Conservation (phyloP, 2,888 invertebrate genomes). For the Desoria tigrina region DNA sequence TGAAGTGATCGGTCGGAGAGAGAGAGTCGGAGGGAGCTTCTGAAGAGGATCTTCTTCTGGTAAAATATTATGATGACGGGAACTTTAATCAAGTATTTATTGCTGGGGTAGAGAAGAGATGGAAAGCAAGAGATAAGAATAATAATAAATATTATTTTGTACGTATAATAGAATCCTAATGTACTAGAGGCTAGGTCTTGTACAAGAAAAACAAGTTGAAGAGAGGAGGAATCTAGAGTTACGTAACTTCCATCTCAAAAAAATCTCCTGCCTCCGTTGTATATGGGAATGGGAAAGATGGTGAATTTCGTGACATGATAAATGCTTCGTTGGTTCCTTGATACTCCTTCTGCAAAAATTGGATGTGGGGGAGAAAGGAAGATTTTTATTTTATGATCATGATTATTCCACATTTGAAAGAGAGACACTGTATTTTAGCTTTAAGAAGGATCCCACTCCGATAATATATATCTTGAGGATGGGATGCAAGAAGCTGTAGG, state of each 20-base stretch:
- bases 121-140: neutral
- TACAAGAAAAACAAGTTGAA: too few species aligned
- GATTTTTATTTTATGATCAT: conserved; percentile 4
- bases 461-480: too few species aligned
- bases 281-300: conserved; percentile 2
- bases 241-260: neutral
- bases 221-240: neutral
- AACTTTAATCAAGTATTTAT: conserved; percentile 6
- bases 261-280: neutral
- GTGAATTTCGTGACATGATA: conserved; percentile 13
- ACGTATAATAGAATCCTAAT: too few species aligned
- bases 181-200: too few species aligned
- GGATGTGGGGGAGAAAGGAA: conserved; percentile 11
- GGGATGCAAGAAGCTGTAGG: conserved; percentile 54
- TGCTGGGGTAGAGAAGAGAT: conserved; percentile 1
- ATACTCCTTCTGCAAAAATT: conserved; percentile 5
- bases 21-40: conserved; percentile 7
- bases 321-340: neutral
- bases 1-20: conserved; percentile 8
- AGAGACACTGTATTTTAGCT: neutral
- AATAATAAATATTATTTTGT: conserved; percentile 5
- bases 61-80: conserved; percentile 8
- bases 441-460: too few species aligned
- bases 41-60: conserved; percentile 1
- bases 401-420: neutral